These are phyloP conservation scores for Litoditis marina DNA, from an alignment of 2,888 invertebrate genomes.

Conservation along the genomic window DNA sequence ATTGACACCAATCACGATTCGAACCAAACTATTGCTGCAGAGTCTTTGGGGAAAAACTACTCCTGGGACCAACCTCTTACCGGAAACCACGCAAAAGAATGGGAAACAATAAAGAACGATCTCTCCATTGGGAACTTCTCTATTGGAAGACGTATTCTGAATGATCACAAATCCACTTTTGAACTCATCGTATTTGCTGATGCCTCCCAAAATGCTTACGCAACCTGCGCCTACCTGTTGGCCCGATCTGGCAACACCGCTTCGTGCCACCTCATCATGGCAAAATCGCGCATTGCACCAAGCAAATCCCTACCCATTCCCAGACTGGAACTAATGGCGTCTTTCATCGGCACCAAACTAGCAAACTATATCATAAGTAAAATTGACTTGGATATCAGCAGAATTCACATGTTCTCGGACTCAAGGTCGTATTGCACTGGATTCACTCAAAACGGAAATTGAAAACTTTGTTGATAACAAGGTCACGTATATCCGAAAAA, in stretches of 20 bases:
- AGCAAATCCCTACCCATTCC: not conserved
- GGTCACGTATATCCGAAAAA: conserved; percentile 24
- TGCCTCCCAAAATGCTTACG: not conserved
- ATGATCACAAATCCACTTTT: too few species aligned
- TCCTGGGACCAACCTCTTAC: too few species aligned
- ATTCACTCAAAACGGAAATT: conserved; percentile 19
- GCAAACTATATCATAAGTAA: too few species aligned
- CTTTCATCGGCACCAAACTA: not conserved
- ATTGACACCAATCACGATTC: not conserved
- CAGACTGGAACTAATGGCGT: not conserved
- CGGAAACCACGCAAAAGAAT: too few species aligned
- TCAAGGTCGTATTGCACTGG: conserved; percentile 10
- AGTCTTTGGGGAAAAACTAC: too few species aligned
- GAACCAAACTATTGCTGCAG: not conserved
- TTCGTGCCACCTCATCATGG: not conserved
- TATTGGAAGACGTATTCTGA: too few species aligned
- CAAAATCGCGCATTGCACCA: not conserved
- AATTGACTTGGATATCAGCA: too few species aligned
- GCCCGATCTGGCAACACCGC: not conserved
- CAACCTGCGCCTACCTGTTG: not conserved
- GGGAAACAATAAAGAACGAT: too few species aligned
- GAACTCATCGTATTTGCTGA: not conserved
- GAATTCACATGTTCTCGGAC: too few species aligned
- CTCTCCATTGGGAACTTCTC: too few species aligned
- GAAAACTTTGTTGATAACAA: conserved; percentile 29